Base-by-base conservation (phyloP, 2,113 vertebrate genomes). In the Okapia johnstoni region DNA sequence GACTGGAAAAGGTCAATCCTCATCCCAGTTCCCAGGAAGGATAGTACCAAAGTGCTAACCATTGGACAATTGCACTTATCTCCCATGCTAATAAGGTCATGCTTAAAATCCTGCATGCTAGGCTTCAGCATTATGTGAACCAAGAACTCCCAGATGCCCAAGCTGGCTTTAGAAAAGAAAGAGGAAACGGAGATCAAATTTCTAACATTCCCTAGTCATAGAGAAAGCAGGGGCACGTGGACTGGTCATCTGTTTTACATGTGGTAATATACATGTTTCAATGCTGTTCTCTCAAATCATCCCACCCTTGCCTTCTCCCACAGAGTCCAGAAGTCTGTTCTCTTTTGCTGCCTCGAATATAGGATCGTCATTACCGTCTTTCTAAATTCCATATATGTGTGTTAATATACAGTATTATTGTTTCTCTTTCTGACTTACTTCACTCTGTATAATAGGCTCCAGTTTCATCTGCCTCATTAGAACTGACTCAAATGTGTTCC, bases 61-160 rank as follows among this genome's bases (percentile, higher is more conserved):
- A 12, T 36, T 0, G 10, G n/a, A 40, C 19, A 40, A 0, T 6
- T 70, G n/a, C 10, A 36, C n/a, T 6, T 10, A 40, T 6, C 66
- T 40, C 66, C 66, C 66, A 12, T 40, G 66, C n/a, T 70, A 70
- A 6, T 36, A 40, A 36, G 66, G 5, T 23, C 0, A 1, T 70
- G n/a, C 66, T 40, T 70, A 70, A 70, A 70, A 40, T 21, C 66
- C 66, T 40, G 66, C 66, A 40, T 40, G n/a, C 17, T 21, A 70
- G 63, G 63, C 63, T 36, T 70, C 17, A 70, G 63, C 63, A 11
- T 36, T 36, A 70, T 36, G 66, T 2, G 19, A 40, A 40, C n/a
- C n/a, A 40, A 40, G 66, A 40, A 40, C n/a, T 70, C 23, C 19
- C 1, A 0, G 66, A 70, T 70, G 66, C 36, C 66, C n/a, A 23